Percentiles rank a stretch among this genome's conserved stretches.
Evolutionary conservation across 2,888 invertebrate species (phyloP).

Genomic region (Antheraea yamamai): DNA sequence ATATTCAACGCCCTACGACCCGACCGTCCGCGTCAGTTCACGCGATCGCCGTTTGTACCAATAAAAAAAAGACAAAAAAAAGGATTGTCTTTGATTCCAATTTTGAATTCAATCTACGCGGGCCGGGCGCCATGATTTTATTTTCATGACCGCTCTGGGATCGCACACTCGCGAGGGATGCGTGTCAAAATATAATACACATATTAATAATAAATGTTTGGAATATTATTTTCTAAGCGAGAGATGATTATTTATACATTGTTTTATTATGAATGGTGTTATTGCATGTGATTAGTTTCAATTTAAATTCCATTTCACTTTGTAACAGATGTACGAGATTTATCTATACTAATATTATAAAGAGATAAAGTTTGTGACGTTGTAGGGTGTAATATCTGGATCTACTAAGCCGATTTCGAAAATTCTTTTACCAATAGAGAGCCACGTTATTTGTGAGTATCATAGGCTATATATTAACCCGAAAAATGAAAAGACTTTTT

Average conservation of each 20-base stretch:
- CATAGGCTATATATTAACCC: too few relatives aligned
- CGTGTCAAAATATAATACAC: neutral
- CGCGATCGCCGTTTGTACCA: constrained; percentile 64
- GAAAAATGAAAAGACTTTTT: too few relatives aligned
- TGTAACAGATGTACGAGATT: neutral
- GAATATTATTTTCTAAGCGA: constrained; percentile 7
- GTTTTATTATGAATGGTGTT: neutral
- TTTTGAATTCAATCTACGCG: constrained; percentile 79
- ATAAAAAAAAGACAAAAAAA: constrained; percentile 66
- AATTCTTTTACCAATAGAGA: too few relatives aligned
- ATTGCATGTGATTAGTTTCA: neutral
- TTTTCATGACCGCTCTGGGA: constrained; percentile 78
- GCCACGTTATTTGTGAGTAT: too few relatives aligned
- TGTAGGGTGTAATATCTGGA: too few relatives aligned
- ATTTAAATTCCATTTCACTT: neutral
- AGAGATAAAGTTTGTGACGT: too few relatives aligned
- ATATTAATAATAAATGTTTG: constrained; percentile 16
- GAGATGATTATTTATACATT: constrained; percentile 5
- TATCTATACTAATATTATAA: neutral
- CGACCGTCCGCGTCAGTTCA: constrained; percentile 50
- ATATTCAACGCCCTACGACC: constrained; percentile 66
- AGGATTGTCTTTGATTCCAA: constrained; percentile 79
- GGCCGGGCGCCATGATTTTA: constrained; percentile 78
- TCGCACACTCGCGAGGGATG: constrained; percentile 42
- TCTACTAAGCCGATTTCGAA: too few relatives aligned